Conservation (phyloP, 2,888 invertebrate genomes). For the Linhomoeus sp. region DNA sequence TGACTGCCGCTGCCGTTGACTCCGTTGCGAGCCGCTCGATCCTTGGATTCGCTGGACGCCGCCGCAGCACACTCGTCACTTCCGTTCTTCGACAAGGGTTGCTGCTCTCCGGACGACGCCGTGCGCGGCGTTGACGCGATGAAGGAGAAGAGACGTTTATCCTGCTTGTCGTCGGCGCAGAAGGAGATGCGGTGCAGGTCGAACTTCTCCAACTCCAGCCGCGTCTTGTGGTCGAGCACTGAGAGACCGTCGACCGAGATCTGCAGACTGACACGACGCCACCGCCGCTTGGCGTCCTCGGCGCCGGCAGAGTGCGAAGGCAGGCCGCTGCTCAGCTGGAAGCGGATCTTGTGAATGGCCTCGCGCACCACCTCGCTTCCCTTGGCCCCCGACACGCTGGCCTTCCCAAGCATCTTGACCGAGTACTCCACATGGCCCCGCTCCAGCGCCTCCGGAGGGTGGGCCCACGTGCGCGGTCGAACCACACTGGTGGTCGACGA, state of each 20-base stretch:
- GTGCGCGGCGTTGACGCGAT: conserved; percentile 32
- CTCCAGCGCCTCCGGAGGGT: conserved; percentile 73
- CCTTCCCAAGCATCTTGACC: conserved; percentile 90
- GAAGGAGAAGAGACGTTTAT: conserved; percentile 87
- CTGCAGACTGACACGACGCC: conserved; percentile 62
- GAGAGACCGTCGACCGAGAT: conserved; percentile 91
- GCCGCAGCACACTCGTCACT: too few species aligned
- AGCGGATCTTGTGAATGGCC: conserved; percentile 64
- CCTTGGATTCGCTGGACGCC: too few species aligned
- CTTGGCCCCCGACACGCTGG: conserved; percentile 83
- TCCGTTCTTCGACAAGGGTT: too few species aligned
- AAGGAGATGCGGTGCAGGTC: conserved; percentile 92
- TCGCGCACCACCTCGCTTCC: conserved; percentile 94
- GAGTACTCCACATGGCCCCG: conserved; percentile 89
- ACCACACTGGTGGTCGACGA: too few species aligned
- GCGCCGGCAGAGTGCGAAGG: conserved; percentile 9
- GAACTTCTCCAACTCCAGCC: conserved; percentile 64
- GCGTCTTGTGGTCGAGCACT: conserved; percentile 51
- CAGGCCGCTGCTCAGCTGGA: conserved; percentile 9
- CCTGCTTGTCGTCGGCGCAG: conserved; percentile 86
- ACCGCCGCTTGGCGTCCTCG: conserved; percentile 69
- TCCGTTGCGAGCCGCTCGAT: too few species aligned
- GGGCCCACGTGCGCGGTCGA: conserved; percentile 91
- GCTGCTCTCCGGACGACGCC: not conserved
- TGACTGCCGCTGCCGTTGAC: conserved; percentile 44